Evolutionary conservation across 2,888 invertebrate genomes (phyloP).

Genomic region (Tipula confusa): DNA sequence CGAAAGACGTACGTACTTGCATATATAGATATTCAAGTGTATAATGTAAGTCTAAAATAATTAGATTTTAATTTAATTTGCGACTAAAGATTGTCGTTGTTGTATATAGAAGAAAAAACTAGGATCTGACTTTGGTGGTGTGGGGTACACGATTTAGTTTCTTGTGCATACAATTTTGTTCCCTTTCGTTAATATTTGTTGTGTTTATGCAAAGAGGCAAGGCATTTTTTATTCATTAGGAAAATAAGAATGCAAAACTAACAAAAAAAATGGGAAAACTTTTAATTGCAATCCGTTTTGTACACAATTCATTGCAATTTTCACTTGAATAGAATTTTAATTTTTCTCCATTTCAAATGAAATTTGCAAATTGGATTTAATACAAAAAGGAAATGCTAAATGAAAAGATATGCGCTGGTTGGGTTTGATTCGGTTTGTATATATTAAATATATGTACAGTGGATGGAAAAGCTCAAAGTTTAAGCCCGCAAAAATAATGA

Average conservation of each 20-base stretch:
- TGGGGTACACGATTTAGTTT: background rate
- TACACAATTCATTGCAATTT: conserved; percentile 14
- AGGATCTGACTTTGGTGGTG: background rate
- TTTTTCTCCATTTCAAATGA: conserved; percentile 6
- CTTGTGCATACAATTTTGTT: background rate
- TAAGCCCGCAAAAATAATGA: background rate
- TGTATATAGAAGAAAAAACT: background rate
- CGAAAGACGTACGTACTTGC: too few relatives aligned
- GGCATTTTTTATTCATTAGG: background rate
- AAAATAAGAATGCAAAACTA: background rate
- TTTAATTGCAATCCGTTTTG: conserved; percentile 25
- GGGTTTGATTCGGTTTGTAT: background rate
- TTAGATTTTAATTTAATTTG: conserved; percentile 12
- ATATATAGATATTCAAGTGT: background rate
- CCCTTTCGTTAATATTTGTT: background rate
- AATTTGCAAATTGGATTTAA: conserved; percentile 3
- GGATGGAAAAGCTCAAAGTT: background rate
- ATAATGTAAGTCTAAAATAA: background rate
- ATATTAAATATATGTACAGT: background rate
- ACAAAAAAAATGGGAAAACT: background rate
- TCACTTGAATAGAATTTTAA: conserved; percentile 12
- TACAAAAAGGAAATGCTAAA: background rate
- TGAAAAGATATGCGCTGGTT: background rate
- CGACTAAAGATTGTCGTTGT: background rate
- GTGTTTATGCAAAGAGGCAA: background rate